Evolutionary conservation across 2,797 vertebrate species (phyloP).

Genomic region (Acipenser ruthenus): DNA sequence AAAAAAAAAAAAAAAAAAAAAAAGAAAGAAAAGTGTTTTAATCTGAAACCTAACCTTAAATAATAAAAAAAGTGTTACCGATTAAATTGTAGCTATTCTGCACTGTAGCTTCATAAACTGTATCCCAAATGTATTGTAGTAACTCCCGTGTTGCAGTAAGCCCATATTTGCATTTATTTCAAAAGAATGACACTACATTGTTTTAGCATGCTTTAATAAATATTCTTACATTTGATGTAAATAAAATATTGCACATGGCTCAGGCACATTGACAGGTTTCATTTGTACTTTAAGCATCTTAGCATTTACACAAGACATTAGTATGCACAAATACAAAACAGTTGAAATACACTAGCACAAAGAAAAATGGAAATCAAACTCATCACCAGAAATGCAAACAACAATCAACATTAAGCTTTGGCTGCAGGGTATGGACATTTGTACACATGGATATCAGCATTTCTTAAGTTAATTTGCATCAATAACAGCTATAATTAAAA

Average conservation of each 20-base stretch:
- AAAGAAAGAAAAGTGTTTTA: too few species aligned
- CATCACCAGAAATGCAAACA: conserved; percentile 40
- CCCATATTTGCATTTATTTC: background rate
- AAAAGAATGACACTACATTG: conserved; percentile 16
- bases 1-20: too few species aligned
- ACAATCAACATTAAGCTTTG: conserved; percentile 57
- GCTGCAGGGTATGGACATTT: conserved; percentile 37
- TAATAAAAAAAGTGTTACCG: too few species aligned
- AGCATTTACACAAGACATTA: conserved; percentile 37
- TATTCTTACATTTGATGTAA: conserved; percentile 54
- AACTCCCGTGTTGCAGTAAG: too few species aligned
- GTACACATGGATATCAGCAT: too few species aligned
- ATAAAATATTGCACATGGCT: conserved; percentile 64
- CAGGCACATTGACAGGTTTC: conserved; percentile 62
- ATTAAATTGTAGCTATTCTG: too few species aligned
- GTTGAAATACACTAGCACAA: conserved; percentile 46
- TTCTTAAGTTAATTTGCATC: too few species aligned
- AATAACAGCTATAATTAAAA: too few species aligned
- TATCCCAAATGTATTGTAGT: too few species aligned
- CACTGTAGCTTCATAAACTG: too few species aligned
- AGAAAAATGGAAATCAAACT: conserved; percentile 20
- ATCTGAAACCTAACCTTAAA: too few species aligned
- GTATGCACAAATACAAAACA: conserved; percentile 41
- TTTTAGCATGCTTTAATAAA: conserved; percentile 71
- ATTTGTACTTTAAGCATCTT: conserved; percentile 39